Base-by-base conservation (phyloP, 2,113 vertebrate species). In the Podocnemis expansa region DNA sequence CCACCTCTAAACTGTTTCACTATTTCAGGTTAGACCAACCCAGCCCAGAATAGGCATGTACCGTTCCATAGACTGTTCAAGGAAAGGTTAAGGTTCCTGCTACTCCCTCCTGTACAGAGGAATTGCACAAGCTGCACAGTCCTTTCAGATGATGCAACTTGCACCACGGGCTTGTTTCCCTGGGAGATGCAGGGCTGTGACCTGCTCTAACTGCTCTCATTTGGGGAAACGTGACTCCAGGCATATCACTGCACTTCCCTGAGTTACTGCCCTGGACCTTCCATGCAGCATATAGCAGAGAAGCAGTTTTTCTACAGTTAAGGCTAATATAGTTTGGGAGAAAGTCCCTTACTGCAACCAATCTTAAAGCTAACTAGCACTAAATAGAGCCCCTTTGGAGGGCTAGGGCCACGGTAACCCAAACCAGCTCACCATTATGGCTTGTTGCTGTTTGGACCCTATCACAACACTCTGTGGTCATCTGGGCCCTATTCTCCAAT, bases 401-500 rank as follows among this genome's bases (percentile, higher is more conserved):
- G 38, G 8, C 12, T 43, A 55, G 38, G 7, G 25, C 38, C n/a
- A n/a, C 31, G 3, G 25, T 45, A 43, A 45, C 17, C 22, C 1
- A 45, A 6, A 31, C 16, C 47, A 83, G 54, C 6, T 76, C 12
- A 76, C 3, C 78, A 2, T 29, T 75, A 52, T 1, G 4, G 3
- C 16, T 85, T 22, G 56, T 90, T 86, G 67, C 54, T 60, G 5
- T 34, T 55, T 24, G 25, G 73, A 86, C 31, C 21, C 9, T 31
- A 45, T 38, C 85, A 60, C 0, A 0, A 4, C 38, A 29, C 19
- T 55, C 84, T 2, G 9, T 1, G 1, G 11, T 47, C 14, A 81
- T 84, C 25, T 45, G n/a, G 14, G 24, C 52, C 94, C 47, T 63
- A 25, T 43, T 91, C 52, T 60, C 12, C 25, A 85, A 43, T 41